Evolutionary conservation across 2,113 vertebrate genomes (phyloP), one percentile per base, ranked within the genome.

Genomic region (Hiodon alosoides): DNA sequence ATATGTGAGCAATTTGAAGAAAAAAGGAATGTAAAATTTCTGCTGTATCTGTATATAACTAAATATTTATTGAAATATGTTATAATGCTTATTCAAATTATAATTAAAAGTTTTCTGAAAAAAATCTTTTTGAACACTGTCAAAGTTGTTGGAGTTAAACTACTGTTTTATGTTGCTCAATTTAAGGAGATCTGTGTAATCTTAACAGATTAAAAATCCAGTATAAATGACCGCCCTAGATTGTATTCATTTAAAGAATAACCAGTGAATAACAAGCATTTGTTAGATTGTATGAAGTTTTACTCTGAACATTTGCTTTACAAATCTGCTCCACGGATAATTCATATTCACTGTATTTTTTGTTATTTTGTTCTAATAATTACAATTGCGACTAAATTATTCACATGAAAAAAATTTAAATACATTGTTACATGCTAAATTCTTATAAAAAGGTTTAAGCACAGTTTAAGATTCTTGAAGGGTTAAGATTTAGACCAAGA

Each of bases 11-110:
- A 90, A 92, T 92, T 90, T 92, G 89, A 92, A 90, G 89, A 90
- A 88, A 91, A 90, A 94, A 87, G 94, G 94, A 97, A 98, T 98
- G 95, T 98, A 96, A 92, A 90, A 89, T 96, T 96, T 94, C 93
- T 95, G 94, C 94, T 96, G 91, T 94, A 88, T 89, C 89, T 96
- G 94, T 98, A 97, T 90, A 97, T 95, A 96, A 93, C 90, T 88
- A 90, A 93, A 91, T 96, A 97, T 96, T 96, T 98, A 97, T 93
- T 97, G 93, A 96, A 91, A 87, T 94, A 95, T 94, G 94, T 93
- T 92, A 92, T 92, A 94, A 93, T 94, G 92, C 91, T 86, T 87
- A 94, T 93, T 94, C 93, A 89, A 95, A 94, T 90, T 90, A 89
- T 86, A 92, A 94, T 92, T 93, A 92, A 94, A 94, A 89, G 83